Percentiles rank a stretch among this genome's conserved stretches.
Conservation (phyloP, 2,113 vertebrate genomes). For the Ctenomys sociabilis region DNA sequence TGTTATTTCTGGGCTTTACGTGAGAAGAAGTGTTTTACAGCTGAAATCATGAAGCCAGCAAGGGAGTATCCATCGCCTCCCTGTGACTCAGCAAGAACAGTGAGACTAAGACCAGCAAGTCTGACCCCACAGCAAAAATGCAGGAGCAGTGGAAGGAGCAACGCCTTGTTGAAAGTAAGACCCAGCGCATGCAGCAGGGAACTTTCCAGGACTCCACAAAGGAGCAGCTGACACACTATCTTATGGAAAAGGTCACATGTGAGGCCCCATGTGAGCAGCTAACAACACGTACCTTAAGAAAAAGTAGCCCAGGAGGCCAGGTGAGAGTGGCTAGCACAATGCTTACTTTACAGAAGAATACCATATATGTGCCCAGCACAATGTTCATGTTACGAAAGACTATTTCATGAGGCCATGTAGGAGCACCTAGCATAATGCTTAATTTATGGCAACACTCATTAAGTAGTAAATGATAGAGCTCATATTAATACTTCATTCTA, state of each 20-base stretch:
- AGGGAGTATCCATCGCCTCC: neutral
- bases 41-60: neutral
- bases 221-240: neutral
- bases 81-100: neutral
- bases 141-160: accelerated
- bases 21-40: neutral
- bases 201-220: accelerated
- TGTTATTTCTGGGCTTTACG: slow-evolving; percentile 35
- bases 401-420: accelerated
- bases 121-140: neutral
- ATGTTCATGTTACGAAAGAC: neutral
- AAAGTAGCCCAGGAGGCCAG: neutral
- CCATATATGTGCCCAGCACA: neutral
- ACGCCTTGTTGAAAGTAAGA: neutral
- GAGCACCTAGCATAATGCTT: neutral
- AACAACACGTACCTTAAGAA: neutral
- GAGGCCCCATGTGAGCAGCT: neutral
- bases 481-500: neutral
- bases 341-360: neutral
- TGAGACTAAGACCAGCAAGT: neutral
- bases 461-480: too few relatives aligned
- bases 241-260: neutral
- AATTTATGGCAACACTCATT: neutral
- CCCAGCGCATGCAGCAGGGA: neutral
- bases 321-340: neutral